Conservation (phyloP, 2,888 invertebrate genomes). For the Ochropleura plecta region DNA sequence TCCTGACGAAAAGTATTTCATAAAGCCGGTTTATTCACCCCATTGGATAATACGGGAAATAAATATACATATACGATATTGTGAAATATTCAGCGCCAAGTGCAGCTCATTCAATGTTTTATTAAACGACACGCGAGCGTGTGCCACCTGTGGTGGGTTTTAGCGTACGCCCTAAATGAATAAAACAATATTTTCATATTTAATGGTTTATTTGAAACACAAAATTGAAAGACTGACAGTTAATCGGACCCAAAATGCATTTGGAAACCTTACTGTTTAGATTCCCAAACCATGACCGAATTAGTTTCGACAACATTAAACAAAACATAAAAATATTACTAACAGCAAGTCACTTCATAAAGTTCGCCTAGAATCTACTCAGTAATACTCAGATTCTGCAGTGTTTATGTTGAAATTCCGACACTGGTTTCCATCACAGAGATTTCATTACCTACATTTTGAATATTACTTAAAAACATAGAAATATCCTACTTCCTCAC, state of each 20-base stretch:
- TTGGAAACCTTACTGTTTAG: constrained; percentile 81
- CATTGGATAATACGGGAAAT: too few species aligned
- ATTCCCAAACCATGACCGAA: constrained; percentile 86
- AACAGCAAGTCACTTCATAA: constrained; percentile 87
- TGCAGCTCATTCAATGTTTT: too few species aligned
- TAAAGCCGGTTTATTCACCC: too few species aligned
- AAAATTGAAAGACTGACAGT: constrained; percentile 89
- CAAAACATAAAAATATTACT: constrained; percentile 88
- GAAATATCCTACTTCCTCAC: constrained; percentile 83
- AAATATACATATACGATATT: too few species aligned
- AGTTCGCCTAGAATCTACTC: constrained; percentile 85
- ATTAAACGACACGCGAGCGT: neutral
- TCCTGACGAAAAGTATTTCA: too few species aligned
- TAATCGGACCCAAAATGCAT: constrained; percentile 86
- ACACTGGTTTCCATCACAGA: constrained; percentile 89
- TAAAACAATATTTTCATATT: constrained; percentile 71
- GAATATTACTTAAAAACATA: constrained; percentile 85
- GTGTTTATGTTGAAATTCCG: constrained; percentile 83
- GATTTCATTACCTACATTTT: constrained; percentile 85
- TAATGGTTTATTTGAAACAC: constrained; percentile 90
- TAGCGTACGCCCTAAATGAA: constrained; percentile 4
- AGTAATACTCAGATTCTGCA: constrained; percentile 88
- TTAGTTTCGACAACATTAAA: constrained; percentile 89
- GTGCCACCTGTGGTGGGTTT: neutral
- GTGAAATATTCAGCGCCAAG: too few species aligned